Evolutionary conservation across 1,140 invertebrate species (phyloP), one percentile per base, ranked within the genome.

Genomic region (Samia ricini): DNA sequence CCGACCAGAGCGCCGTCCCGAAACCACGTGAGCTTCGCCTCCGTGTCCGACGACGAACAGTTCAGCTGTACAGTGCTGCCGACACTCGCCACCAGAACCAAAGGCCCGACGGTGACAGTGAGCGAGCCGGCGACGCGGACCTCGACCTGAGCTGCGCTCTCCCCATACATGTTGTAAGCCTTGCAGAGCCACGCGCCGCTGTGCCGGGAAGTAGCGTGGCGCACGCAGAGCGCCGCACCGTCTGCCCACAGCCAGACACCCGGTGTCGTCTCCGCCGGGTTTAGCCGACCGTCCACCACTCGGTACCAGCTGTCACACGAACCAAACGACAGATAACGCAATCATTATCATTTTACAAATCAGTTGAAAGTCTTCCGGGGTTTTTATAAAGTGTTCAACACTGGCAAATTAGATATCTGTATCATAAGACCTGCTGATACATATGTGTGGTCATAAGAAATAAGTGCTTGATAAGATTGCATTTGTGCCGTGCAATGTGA

Each of bases 31-130:
- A 96, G 92, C 4, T 94, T 92, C 12, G 92, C 91, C 5, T 94
- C 94, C 71, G 93, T 93, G 4, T 94, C 95, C 62, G 93, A 93
- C 15, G 93, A 92, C 60, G 92, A 92, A 86, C 96, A 97, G 69
- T 78, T 79, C 51, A 89, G 71, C 1, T 69, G 73, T 52, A 78
- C 86, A 2, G 75, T 81, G 68, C 82, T 78, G 50, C 89, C 87
- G 0, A 74, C 74, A 55, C 80, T 77, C 33, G 81, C 87, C 36
- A 89, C 80, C 85, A 84, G 68, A 15, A 85, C 58, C 0, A 58
- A 12, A 0, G 85, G 84, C 6, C 59, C 51, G 7, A 88, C 71
- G 12, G 72, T 65, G 50, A 88, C 75, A 19, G 66, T 64, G 29
- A 84, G 76, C 7, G 72, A 42, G 26, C 75, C 73, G 4, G 68